Conservation (phyloP, 2,797 vertebrate species). For the Semaprochilodus insignis region DNA sequence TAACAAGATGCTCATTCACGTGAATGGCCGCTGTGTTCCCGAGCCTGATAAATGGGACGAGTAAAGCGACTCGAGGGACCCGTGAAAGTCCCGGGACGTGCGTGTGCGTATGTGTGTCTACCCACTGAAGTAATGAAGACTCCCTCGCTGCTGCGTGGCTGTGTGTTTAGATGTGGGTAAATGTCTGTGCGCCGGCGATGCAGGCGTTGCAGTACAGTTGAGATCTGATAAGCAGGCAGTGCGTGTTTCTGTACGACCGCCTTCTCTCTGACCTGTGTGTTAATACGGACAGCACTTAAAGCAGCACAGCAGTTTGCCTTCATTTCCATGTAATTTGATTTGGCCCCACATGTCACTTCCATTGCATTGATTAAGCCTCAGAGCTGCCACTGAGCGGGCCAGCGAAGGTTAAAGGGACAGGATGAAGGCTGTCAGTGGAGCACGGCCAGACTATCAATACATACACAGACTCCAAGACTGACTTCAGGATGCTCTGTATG, state of each 20-base stretch:
- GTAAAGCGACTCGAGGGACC: constrained; percentile 44
- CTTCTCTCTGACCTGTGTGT: constrained; percentile 66
- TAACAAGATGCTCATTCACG: constrained; percentile 40
- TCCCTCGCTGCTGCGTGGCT: neutral
- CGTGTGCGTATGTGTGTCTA: constrained; percentile 1
- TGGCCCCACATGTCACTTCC: constrained; percentile 93
- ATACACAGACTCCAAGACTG: neutral
- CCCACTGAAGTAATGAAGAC: neutral
- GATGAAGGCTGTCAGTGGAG: constrained; percentile 49
- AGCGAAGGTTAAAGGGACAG: constrained; percentile 80
- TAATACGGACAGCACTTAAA: constrained; percentile 82
- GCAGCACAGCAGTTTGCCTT: constrained; percentile 86
- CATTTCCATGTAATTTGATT: constrained; percentile 98
- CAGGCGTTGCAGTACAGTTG: neutral
- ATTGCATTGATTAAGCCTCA: constrained; percentile 93
- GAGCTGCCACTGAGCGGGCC: constrained; percentile 77
- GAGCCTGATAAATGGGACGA: constrained; percentile 61
- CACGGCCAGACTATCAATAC: constrained; percentile 9
- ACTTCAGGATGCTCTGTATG: neutral
- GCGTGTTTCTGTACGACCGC: constrained; percentile 6
- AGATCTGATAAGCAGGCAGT: constrained; percentile 7
- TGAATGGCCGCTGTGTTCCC: constrained; percentile 45
- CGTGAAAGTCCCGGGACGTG: constrained; percentile 18
- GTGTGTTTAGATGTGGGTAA: neutral
- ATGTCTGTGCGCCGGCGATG: constrained; percentile 9